Evolutionary conservation across 1,140 invertebrate genomes (phyloP).

Genomic region (Zophobas morio): DNA sequence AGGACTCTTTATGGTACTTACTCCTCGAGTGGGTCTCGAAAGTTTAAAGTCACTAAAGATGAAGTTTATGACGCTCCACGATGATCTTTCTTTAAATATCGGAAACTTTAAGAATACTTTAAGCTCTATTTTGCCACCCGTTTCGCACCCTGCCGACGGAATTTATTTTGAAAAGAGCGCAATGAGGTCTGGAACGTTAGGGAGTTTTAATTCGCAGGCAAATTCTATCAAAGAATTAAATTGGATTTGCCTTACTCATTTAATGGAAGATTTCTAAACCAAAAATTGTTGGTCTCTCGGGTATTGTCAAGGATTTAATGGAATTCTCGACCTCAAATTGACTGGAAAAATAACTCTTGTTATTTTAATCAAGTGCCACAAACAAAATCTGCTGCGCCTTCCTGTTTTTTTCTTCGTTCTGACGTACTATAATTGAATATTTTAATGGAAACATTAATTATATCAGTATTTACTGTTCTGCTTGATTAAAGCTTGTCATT

Average conservation of each 20-base stretch:
- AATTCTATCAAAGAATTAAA: slow-evolving; percentile 55
- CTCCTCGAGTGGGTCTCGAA: slow-evolving; percentile 54
- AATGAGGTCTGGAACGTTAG: slow-evolving; percentile 34
- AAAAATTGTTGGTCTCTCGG: slow-evolving; percentile 56
- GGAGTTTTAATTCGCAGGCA: slow-evolving; percentile 48
- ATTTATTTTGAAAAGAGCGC: slow-evolving; percentile 22
- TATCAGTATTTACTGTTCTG: slow-evolving; percentile 6
- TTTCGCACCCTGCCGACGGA: slow-evolving; percentile 25
- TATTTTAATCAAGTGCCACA: slow-evolving; percentile 52
- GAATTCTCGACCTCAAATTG: slow-evolving; percentile 52
- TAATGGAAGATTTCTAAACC: slow-evolving; percentile 56
- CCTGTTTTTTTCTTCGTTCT: slow-evolving; percentile 25
- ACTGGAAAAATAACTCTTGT: slow-evolving; percentile 54
- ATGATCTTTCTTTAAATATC: slow-evolving; percentile 56
- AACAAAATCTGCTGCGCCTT: slow-evolving; percentile 41
- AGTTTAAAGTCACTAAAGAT: slow-evolving; percentile 57
- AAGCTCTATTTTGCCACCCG: slow-evolving; percentile 37
- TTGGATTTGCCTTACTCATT: slow-evolving; percentile 57
- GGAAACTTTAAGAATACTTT: slow-evolving; percentile 51
- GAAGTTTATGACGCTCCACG: slow-evolving; percentile 58
- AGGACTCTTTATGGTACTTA: slow-evolving; percentile 62
- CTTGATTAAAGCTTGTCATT: neutral
- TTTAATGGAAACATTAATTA: slow-evolving; percentile 46
- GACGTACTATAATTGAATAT: slow-evolving; percentile 47
- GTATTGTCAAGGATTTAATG: slow-evolving; percentile 55